phyloP scores from a whole-genome alignment of 2,797 vertebrate genomes.

The Parambassis ranga region DNA sequence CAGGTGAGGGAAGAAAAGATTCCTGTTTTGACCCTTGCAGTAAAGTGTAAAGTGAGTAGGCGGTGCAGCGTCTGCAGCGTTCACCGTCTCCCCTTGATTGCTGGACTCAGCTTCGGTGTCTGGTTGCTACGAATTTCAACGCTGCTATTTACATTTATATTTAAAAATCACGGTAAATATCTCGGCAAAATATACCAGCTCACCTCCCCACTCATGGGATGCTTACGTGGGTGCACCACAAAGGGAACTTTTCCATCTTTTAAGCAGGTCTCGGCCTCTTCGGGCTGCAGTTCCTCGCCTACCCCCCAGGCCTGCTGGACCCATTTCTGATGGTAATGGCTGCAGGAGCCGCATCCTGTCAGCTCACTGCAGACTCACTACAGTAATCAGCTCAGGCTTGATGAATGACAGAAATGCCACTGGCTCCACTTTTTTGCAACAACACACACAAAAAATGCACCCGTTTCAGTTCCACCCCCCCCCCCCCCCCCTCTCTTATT shows the following conservation, averaged over 20 bases:
- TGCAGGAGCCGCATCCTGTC: slow-evolving; percentile 81
- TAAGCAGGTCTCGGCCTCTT: slow-evolving; percentile 65
- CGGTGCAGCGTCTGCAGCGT: slow-evolving; percentile 38
- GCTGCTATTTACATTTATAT: slow-evolving; percentile 28
- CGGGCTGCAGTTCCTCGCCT: slow-evolving; percentile 37
- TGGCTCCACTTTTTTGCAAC: slow-evolving; percentile 48
- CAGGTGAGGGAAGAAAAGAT: slow-evolving; percentile 59
- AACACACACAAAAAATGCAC: slow-evolving; percentile 38
- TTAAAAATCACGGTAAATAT: slow-evolving; percentile 45
- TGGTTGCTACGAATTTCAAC: slow-evolving; percentile 52
- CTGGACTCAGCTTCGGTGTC: slow-evolving; percentile 22
- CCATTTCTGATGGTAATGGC: slow-evolving; percentile 80
- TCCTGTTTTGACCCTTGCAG: slow-evolving; percentile 27
- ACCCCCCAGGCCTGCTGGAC: slow-evolving; percentile 68
- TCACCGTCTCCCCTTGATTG: slow-evolving; percentile 30
- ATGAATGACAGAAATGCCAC: slow-evolving; percentile 81
- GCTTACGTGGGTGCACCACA: slow-evolving; percentile 66
- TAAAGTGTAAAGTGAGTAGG: slow-evolving; percentile 51
- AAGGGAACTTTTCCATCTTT: slow-evolving; percentile 62
- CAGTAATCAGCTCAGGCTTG: slow-evolving; percentile 80
- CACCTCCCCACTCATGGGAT: slow-evolving; percentile 21
- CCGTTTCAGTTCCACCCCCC: background rate
- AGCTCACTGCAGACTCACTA: slow-evolving; percentile 74
- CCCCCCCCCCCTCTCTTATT: slow-evolving; percentile 3
- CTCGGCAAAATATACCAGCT: background rate